phyloP scores from a whole-genome alignment of 2,113 vertebrate species.

The Calypte anna region DNA sequence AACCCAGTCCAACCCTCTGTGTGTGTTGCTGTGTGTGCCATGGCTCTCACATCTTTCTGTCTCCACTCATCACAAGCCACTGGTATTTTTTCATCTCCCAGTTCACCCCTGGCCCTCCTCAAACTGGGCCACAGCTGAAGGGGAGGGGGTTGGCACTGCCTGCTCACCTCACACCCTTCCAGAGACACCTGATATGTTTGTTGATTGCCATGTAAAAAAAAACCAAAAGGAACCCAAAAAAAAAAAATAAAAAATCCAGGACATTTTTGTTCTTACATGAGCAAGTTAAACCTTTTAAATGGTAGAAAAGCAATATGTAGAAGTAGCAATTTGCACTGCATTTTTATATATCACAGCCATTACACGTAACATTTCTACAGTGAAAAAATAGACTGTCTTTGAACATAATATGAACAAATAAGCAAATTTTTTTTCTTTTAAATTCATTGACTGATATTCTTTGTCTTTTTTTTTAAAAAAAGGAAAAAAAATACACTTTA shows the following conservation, averaged over 20 bases:
- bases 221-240: not conserved
- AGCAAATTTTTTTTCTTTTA: constrained; percentile 79
- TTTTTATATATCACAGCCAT: constrained; percentile 66
- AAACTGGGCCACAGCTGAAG: not conserved
- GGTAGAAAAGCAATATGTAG: constrained; percentile 61
- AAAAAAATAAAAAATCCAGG: not conserved
- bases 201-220: not conserved
- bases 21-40: fast-evolving
- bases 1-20: too few species aligned
- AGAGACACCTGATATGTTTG: constrained; percentile 38
- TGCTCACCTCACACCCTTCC: not conserved
- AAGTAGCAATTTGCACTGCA: constrained; percentile 59
- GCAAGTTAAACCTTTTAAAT: constrained; percentile 54
- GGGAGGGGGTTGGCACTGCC: not conserved
- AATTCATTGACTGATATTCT: constrained; percentile 67
- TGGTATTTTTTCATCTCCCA: not conserved
- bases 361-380: constrained; percentile 85
- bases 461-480: constrained; percentile 65
- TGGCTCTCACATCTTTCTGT: not conserved
- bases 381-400: constrained; percentile 99
- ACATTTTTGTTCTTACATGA: constrained; percentile 31
- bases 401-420: constrained; percentile 91
- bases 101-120: fast-evolving
- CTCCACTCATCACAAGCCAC: not conserved
- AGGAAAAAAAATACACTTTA: constrained; percentile 77